A percentile compares a stretch with the other conserved stretches of the same genome.
Evolutionary conservation across 2,113 vertebrate species (phyloP).

Genomic region (Boulengeromyrus knoepffleri): DNA sequence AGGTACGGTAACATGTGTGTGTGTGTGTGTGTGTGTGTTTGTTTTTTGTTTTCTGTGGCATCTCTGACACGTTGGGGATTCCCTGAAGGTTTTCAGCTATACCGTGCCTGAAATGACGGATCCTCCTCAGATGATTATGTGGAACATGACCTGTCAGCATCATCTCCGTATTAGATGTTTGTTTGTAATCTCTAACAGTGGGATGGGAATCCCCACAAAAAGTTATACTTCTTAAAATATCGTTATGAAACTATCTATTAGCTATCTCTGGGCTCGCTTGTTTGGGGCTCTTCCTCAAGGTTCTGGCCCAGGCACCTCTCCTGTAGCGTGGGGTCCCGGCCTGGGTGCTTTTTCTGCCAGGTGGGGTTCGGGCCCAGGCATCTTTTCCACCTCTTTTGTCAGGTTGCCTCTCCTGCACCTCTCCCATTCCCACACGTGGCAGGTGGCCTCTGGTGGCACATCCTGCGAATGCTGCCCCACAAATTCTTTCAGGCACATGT

Average conservation of each 20-base stretch:
- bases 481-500: background rate
- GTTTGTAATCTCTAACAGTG: background rate
- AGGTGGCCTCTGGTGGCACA: background rate
- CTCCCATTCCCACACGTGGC: background rate
- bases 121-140: conserved; percentile 16
- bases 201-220: conserved; percentile 15
- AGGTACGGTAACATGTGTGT: too few species aligned
- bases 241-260: background rate
- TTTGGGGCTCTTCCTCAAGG: background rate
- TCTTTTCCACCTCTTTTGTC: background rate
- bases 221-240: conserved; percentile 3
- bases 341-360: background rate
- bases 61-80: background rate
- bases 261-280: background rate
- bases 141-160: conserved; percentile 13
- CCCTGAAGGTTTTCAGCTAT: conserved; percentile 11
- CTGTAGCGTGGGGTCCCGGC: background rate
- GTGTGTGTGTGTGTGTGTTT: background rate
- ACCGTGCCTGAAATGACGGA: conserved; percentile 18
- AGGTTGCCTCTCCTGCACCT: background rate
- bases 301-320: background rate
- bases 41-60: background rate
- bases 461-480: background rate
- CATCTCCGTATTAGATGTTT: conserved; percentile 1
- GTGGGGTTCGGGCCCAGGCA: background rate